Evolutionary conservation across 2,113 vertebrate genomes (phyloP), one percentile per base, ranked within the genome.

Genomic region (Lycaon pictus): DNA sequence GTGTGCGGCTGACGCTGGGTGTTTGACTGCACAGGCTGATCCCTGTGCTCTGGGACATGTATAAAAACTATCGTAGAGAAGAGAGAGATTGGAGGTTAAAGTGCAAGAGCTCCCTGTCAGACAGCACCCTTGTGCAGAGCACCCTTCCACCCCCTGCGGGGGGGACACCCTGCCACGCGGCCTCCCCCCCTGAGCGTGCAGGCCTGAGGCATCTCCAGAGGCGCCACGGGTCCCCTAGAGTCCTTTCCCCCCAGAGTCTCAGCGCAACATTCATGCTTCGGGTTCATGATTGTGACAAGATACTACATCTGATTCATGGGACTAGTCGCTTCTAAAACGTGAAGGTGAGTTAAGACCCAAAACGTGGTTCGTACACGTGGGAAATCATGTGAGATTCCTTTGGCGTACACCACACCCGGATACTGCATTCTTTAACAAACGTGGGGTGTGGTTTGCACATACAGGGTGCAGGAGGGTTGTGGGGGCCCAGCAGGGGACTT

Each of bases 241-340:
- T 76, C 1, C 15, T n/a, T 74, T 29, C 15, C 79, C 15, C 6
- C 29, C 58, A 20, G 48, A 16, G 7, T 69, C 35, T 95, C 55
- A 35, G 35, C 32, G 25, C 63, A 48, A 63, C 76, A 91, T 89
- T 91, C 10, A n/a, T 65, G 55, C 32, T 94, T 87, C 90, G 35
- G 62, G 65, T 81, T 83, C 65, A 74, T n/a, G n/a, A 55, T 67
- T 90, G 20, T 95, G 62, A 83, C 74, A 74, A 95, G 55, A 29
- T 16, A 83, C 32, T 79, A 25, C 76, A 62, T 32, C 23, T 58
- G 74, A 72, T 63, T 93, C 29, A 35, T 20, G 20, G 53, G 81
- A 93, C 16, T 43, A 43, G 43, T 43, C 13, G 43, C 58, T 84
- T 80, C 56, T 35, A 51, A 96, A 90, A 60, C 62, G 58, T 5